phyloP scores from a whole-genome alignment of 2,113 vertebrate species.

The Hipposideros armiger region DNA sequence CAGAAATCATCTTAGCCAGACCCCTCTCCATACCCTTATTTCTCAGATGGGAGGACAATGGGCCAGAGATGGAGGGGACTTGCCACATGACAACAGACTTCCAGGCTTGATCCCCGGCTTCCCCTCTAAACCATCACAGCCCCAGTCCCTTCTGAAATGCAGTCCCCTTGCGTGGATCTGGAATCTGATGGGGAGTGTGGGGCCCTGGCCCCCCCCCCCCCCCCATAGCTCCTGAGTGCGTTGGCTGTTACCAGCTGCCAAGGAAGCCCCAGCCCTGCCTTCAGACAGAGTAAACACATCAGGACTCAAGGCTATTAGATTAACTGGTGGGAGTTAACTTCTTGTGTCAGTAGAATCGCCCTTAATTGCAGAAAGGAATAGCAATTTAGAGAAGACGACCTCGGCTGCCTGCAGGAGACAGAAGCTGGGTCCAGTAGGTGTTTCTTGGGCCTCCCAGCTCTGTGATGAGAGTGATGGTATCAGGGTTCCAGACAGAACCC shows the following conservation, averaged over 20 bases:
- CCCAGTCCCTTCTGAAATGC: not conserved
- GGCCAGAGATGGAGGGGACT: not conserved
- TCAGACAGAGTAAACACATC: constrained; percentile 39
- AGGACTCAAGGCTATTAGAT: constrained; percentile 52
- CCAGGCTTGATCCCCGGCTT: not conserved
- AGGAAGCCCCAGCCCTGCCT: not conserved
- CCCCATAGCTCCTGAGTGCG: not conserved
- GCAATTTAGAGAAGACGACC: constrained; percentile 51
- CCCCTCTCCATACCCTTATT: not conserved
- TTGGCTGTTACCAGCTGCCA: not conserved
- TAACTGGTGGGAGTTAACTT: constrained; percentile 67
- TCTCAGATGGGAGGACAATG: not conserved
- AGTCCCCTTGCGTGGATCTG: not conserved
- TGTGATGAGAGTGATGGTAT: too few relatives aligned
- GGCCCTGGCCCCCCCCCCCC: not conserved
- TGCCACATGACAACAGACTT: not conserved
- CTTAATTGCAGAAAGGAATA: constrained; percentile 71
- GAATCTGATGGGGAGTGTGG: not conserved
- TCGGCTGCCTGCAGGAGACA: constrained; percentile 9
- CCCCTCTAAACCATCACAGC: not conserved
- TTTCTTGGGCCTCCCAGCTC: not conserved
- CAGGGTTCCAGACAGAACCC: not conserved
- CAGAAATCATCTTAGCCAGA: not conserved
- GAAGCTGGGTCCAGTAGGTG: not conserved
- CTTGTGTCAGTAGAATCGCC: constrained; percentile 52